These are phyloP conservation scores for Hipparchia sbordonii DNA, from an alignment of 2,888 invertebrate species.

Conservation along the genomic window DNA sequence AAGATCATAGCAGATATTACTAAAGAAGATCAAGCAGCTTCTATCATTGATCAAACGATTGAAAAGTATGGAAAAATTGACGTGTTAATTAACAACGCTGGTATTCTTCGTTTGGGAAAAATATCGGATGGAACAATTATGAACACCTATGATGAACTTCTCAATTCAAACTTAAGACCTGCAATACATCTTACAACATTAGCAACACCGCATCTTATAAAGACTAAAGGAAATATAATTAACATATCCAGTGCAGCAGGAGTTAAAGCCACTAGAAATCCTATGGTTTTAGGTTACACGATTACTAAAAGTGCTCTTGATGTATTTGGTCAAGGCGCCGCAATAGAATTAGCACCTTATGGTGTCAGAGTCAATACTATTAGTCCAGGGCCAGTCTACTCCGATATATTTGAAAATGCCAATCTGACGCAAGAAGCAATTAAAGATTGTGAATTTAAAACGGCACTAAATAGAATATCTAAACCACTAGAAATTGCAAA, in stretches of 20 bases:
- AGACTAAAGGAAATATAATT: constrained; percentile 55
- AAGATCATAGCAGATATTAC: constrained; percentile 50
- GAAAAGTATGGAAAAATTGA: constrained; percentile 47
- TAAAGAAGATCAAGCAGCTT: constrained; percentile 43
- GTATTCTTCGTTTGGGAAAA: constrained; percentile 13
- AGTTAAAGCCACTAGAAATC: not conserved
- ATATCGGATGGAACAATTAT: constrained; percentile 47
- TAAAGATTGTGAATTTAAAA: constrained; percentile 22
- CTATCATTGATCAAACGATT: constrained; percentile 46
- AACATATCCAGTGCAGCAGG: constrained; percentile 55
- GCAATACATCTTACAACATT: constrained; percentile 48
- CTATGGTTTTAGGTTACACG: constrained; percentile 35
- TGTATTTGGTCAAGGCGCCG: constrained; percentile 87
- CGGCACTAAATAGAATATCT: constrained; percentile 31
- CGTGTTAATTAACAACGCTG: not conserved
- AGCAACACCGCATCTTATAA: constrained; percentile 49
- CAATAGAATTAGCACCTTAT: constrained; percentile 83
- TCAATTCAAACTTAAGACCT: constrained; percentile 51
- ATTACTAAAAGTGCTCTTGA: constrained; percentile 76
- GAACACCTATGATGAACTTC: constrained; percentile 48
- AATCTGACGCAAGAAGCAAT: constrained; percentile 74
- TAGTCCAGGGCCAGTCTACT: constrained; percentile 86
- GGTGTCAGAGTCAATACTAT: constrained; percentile 86
- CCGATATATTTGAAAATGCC: constrained; percentile 52
- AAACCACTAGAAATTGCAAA: constrained; percentile 42